Evolutionary conservation across 2,888 invertebrate species (phyloP), one percentile per base, ranked within the genome.

Genomic region (Erebia palarica): DNA sequence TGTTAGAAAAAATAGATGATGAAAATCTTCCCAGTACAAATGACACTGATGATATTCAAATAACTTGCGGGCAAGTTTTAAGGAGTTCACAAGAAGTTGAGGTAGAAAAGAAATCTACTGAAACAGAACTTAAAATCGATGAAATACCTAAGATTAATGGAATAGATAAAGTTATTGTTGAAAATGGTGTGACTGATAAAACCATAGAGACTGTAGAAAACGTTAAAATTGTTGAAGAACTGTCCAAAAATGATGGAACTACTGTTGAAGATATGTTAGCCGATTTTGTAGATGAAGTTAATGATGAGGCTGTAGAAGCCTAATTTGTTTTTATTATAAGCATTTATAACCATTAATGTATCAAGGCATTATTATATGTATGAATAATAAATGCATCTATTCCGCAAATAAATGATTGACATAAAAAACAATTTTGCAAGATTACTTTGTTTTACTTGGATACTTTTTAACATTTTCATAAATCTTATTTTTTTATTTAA

Each of bases 231-330:
- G 27, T 55, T 55, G 65, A 66, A 55, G 27, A 55, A 44, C 13
- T 47, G 2, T 14, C 58, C 11, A 79, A 75, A 69, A 78, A 77
- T 72, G 79, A 79, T 65, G 78, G 69, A 3, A 78, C 82, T 14
- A 77, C 81, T 8, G 87, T 92, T 4, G 91, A 91, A 76, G 92
- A 91, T 73, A 93, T 93, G 92, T 76, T 93, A 71, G 92, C 91
- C 16, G 92, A 92, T 81, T 93, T 93, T 78, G 92, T 93, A 5
- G 92, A 93, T 73, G 92, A 93, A 84, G 87, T 92, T 3, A 84
- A 82, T 77, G 89, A 90, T 69, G 79, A 81, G 78, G 78, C 76
- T 65, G 42, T 55, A 53, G 71, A 63, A 66, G 42, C 58, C 27
- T 72, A 68, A 60, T 63, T 51, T 65, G n/a, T 68, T 49, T 5